Evolutionary conservation across 2,113 vertebrate species (phyloP), one percentile per base, ranked within the genome.

Genomic region (Sapayoa aenigma): DNA sequence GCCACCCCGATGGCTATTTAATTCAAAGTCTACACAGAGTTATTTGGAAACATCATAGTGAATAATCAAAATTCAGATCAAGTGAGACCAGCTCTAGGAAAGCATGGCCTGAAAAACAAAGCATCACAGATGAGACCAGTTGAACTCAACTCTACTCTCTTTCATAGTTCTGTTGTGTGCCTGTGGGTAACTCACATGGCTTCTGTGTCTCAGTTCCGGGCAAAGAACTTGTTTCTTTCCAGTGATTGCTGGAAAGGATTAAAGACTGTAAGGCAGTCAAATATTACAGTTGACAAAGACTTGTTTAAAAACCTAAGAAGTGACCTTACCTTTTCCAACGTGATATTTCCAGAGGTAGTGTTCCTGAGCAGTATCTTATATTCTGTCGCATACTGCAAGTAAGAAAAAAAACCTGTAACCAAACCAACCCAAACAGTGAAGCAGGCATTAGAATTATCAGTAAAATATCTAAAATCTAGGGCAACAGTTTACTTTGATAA

Each of bases 361-460:
- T 99, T 99, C 85, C 97, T 97, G 63, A 71, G 92, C 76, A 98
- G 56, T 68, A 96, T 96, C 96, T 87, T 98, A 91, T 99, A 99
- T 16, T 98, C 97, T 3, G 99, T 99, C 2, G 97, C 99, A 76
- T 99, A 99, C 99, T 99, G 97, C 84, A 84, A 27, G 41, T 23
- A 74, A 81, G 73, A 86, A 81, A 92, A 75, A 77, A 67, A 50
- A 7, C 7, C 18, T n/a, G 33, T 21, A 37, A 14, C 9, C 4
- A 47, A 67, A 21, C 13, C 84, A 73, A 74, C 10, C 2, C 7
- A 87, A 41, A 85, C 3, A 7, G 68, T 21, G 8, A 87, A n/a
- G 59, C 31, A 75, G 30, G 50, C 37, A 87, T 37, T 80, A 86
- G 67, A 89, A 74, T 2, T 52, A 46, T 35, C 83, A 47, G 83